phyloP scores from a whole-genome alignment of 1,140 invertebrate species.

The Campoletis sonorensis region DNA sequence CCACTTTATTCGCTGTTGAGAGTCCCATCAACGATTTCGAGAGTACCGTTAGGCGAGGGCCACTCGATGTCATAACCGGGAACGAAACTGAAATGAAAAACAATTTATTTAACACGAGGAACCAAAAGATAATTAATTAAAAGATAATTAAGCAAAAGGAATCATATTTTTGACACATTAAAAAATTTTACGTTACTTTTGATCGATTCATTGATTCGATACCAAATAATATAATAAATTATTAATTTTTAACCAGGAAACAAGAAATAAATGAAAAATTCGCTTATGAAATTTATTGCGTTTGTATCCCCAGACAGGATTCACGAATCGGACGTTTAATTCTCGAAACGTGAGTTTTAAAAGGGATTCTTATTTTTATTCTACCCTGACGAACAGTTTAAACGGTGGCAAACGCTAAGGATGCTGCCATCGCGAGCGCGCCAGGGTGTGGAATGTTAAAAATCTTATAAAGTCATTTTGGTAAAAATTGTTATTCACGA shows the following conservation, averaged over 20 bases:
- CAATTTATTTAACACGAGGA: neutral
- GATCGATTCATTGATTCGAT: too few relatives aligned
- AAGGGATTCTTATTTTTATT: constrained; percentile 45
- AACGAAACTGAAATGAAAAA: constrained; percentile 66
- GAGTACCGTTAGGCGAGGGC: constrained; percentile 78
- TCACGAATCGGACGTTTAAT: constrained; percentile 32
- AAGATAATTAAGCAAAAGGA: too few relatives aligned
- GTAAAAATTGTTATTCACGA: neutral
- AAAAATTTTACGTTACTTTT: too few relatives aligned
- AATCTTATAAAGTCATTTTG: neutral
- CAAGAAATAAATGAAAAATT: too few relatives aligned
- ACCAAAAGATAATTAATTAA: too few relatives aligned
- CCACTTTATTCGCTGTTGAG: constrained; percentile 67
- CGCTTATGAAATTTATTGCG: neutral
- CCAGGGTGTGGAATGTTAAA: neutral
- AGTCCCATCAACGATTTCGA: constrained; percentile 76
- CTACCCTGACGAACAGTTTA: constrained; percentile 26
- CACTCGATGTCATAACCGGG: constrained; percentile 75
- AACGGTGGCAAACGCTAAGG: constrained; percentile 17
- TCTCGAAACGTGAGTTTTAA: constrained; percentile 47
- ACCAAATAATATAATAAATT: too few relatives aligned
- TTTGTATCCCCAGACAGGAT: constrained; percentile 49
- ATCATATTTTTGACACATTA: too few relatives aligned
- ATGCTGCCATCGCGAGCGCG: constrained; percentile 36
- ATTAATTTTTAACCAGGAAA: too few relatives aligned